Evolutionary conservation across 1,140 invertebrate species (phyloP).

Genomic region (Drosophila eugracilis): DNA sequence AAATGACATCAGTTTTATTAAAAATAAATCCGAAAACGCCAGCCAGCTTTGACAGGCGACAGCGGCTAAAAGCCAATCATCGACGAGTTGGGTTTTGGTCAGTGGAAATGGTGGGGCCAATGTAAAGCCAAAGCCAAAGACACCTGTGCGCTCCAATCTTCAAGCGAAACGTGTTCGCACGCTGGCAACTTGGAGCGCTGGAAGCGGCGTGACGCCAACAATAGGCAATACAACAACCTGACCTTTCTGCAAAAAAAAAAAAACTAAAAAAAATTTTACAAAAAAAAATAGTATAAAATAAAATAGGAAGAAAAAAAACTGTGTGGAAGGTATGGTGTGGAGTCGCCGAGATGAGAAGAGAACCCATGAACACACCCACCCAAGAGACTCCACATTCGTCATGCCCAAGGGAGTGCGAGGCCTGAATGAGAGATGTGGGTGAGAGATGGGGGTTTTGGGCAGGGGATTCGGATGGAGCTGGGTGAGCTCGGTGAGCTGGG

Average conservation of each 20-base stretch:
- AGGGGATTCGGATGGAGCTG: neutral
- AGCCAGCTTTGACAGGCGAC: constrained; percentile 46
- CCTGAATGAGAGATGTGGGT: constrained; percentile 20
- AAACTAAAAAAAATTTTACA: too few relatives aligned
- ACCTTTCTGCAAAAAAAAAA: constrained; percentile 56
- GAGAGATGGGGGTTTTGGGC: constrained; percentile 7
- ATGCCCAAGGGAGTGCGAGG: constrained; percentile 30
- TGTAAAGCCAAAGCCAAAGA: constrained; percentile 47
- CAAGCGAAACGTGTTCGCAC: constrained; percentile 74
- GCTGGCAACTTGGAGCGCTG: constrained; percentile 14
- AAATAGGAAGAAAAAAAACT: constrained; percentile 17
- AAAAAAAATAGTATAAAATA: constrained; percentile 16
- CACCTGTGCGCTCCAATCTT: constrained; percentile 69
- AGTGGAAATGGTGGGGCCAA: constrained; percentile 9
- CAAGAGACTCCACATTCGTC: constrained; percentile 41
- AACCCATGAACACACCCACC: constrained; percentile 43
- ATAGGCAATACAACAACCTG: constrained; percentile 63
- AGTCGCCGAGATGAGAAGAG: constrained; percentile 23
- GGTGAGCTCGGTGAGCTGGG: neutral
- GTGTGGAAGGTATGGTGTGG: neutral
- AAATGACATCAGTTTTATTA: constrained; percentile 69
- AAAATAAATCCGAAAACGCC: constrained; percentile 59
- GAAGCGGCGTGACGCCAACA: constrained; percentile 66
- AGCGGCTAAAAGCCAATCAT: constrained; percentile 60
- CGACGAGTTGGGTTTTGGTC: constrained; percentile 39